Base-by-base conservation (phyloP, 2,113 vertebrate species). In the Todiramphus saurophagus region DNA sequence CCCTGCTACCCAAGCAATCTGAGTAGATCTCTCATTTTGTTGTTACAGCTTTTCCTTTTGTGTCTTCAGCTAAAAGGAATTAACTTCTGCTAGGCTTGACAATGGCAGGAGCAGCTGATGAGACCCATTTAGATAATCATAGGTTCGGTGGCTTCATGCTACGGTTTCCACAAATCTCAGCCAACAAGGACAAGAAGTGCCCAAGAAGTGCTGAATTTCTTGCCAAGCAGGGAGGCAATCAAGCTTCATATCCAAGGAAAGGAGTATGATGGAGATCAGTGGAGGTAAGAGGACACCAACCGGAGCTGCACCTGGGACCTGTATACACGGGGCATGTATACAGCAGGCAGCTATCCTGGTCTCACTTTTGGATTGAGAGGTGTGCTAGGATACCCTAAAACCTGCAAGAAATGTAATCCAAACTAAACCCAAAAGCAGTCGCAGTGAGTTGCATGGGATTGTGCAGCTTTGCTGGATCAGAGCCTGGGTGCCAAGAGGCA, bases 371-470 rank as follows among this genome's bases (percentile, higher is more conserved):
- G 16, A 3, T 7, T 58, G 28, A 48, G 69, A 66, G 41, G 27
- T 53, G 51, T 39, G 20, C 56, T 16, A 37, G 41, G 51, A 43
- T 13, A 31, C 24, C 21, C 60, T 44, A 75, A 84, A 67, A n/a
- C 18, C 37, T 13, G 14, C 6, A 24, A 72, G 27, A 53, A 37
- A 85, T n/a, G 63, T 59, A 58, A 79, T 33, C n/a, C 25, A n/a
- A 41, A 12, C 31, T 59, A 43, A 18, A 89, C 73, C 53, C 9
- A 43, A 43, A n/a, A 44, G 68, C 60, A 85, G 66, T 5, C 46
- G 17, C 20, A 19, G 30, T 1, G 28, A 46, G 31, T 23, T 21
- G 63, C 39, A 35, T 0, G 0, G 59, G 41, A 31, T 56, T 0
- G 0, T 5, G 66, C 56, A 30, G 59, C 31, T 78, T 39, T 67